Evolutionary conservation across 2,888 invertebrate genomes (phyloP), one percentile per base, ranked within the genome.

Genomic region (Sisyra terminalis): DNA sequence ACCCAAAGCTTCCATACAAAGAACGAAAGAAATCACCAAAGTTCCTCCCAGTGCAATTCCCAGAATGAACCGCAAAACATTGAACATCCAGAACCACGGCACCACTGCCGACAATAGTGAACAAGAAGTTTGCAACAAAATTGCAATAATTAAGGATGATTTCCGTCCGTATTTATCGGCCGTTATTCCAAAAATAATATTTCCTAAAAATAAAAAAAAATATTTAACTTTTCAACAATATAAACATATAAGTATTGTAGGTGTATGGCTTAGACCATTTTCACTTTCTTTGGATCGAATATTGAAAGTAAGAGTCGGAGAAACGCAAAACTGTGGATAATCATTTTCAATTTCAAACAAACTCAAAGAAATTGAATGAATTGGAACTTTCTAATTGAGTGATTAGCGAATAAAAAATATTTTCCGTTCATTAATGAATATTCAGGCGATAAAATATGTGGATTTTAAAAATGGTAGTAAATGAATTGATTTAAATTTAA

Each of bases 101-200:
- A 69, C 58, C 39, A 70, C 51, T 16, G 74, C 66, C n/a, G 70
- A 66, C 2, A 66, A 47, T 32, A 66, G 61, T 44, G 74, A 73
- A 42, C 66, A 59, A 2, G 66, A 42, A 8, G 67, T 59, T 56
- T 78, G 75, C 15, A 72, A 48, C 3, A 69, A 43, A 48, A 78
- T 69, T 30, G 68, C 69, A 18, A 64, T 46, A 48, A 76, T 63
- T 29, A 79, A 65, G 4, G 72, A 68, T 41, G 53, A 61, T 54
- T 70, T 73, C 29, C 78, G 65, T 2, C 78, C 79, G 52, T 65
- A 66, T 58, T 66, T 70, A 50, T 78, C 78, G 1, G 76, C 73
- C 39, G 70, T 49, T 14, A 70, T 52, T 9, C 76, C 77, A 52
- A 76, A 73, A 9, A 71, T 46, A 42, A 76, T 61, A 46, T 71